phyloP scores from a whole-genome alignment of 2,797 vertebrate species.

The Cuniculus paca region DNA sequence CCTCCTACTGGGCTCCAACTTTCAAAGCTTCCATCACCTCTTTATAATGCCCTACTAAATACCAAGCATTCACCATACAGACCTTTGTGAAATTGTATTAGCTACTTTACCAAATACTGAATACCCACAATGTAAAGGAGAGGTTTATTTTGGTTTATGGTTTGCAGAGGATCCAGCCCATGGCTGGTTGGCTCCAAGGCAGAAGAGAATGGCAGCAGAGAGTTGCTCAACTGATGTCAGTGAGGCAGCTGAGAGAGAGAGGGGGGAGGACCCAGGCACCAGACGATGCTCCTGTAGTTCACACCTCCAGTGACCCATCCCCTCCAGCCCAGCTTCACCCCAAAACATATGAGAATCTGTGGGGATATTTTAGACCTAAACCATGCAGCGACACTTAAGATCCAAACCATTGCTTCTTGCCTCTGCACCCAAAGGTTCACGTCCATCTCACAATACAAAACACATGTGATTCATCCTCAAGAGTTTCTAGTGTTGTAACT shows the following conservation, averaged over 20 bases:
- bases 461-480: background rate
- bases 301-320: background rate
- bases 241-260: background rate
- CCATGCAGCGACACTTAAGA: background rate
- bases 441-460: background rate
- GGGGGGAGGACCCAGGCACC: background rate
- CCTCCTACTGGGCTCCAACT: background rate
- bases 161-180: background rate
- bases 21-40: background rate
- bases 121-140: background rate
- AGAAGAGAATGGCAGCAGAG: background rate
- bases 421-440: background rate
- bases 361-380: background rate
- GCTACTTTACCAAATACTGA: background rate
- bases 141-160: background rate
- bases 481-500: background rate
- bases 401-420: background rate
- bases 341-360: background rate
- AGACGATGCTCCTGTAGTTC: background rate
- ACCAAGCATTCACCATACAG: background rate
- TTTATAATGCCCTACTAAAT: background rate
- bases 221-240: background rate
- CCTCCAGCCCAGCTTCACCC: background rate
- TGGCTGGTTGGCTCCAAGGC: background rate
- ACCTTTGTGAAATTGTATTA: background rate